These are phyloP conservation scores for Equus quagga DNA, from an alignment of 2,113 vertebrate genomes.

Conservation along the genomic window DNA sequence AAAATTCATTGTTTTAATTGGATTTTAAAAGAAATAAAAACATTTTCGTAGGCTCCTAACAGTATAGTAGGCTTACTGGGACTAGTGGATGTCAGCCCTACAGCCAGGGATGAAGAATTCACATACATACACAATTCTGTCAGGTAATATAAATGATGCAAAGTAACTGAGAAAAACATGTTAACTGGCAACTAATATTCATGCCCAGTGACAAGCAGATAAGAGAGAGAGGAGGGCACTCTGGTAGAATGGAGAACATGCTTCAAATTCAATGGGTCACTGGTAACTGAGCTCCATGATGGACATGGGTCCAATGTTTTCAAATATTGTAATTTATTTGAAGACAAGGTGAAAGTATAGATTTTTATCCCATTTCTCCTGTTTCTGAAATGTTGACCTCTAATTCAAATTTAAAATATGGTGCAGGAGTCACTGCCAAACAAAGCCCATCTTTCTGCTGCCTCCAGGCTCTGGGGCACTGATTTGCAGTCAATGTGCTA, in stretches of 20 bases:
- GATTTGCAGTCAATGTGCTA: neutral
- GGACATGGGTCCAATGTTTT: neutral
- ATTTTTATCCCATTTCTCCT: neutral
- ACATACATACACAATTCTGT: neutral
- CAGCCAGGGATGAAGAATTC: neutral
- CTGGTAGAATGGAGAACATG: neutral
- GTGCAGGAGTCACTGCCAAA: neutral
- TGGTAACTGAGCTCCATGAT: neutral
- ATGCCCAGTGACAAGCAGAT: neutral
- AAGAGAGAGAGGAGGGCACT: neutral
- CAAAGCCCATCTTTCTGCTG: neutral
- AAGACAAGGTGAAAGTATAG: neutral
- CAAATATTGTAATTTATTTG: neutral
- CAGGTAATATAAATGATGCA: neutral
- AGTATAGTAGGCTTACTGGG: too few relatives aligned
- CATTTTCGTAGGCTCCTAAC: neutral
- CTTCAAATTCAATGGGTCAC: neutral
- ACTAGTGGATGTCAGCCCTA: neutral
- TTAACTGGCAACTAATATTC: neutral
- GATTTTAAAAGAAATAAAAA: conserved; percentile 3
- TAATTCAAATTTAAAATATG: conserved; percentile 9
- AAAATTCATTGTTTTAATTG: neutral
- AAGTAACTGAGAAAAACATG: neutral
- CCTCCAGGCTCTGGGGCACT: neutral
- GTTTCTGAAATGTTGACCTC: neutral